Percentiles rank a stretch among this genome's conserved stretches.
Conservation (phyloP, 2,888 invertebrate species). For the Lagria hirta region DNA sequence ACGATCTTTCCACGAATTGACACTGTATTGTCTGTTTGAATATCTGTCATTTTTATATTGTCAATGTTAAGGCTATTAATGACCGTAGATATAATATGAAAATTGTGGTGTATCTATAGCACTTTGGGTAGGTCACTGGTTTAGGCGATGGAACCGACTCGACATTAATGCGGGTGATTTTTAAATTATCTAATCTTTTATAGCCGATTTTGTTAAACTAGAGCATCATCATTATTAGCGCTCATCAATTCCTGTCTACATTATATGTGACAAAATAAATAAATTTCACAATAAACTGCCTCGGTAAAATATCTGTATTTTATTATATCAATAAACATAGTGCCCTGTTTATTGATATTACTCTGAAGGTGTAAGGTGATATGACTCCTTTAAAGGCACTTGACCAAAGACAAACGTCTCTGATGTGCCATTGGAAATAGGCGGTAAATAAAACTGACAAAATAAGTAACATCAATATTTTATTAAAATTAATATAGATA, state of each 20-base stretch:
- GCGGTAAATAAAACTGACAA: too few species aligned
- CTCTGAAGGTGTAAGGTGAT: too few species aligned
- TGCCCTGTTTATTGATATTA: too few species aligned
- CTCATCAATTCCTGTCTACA: constrained; percentile 21
- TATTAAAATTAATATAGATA: too few species aligned
- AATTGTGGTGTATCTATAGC: constrained; percentile 25
- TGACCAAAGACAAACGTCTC: too few species aligned
- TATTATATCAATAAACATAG: too few species aligned
- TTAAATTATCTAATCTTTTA: constrained; percentile 13
- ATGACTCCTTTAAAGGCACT: too few species aligned
- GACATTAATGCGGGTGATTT: constrained; percentile 12
- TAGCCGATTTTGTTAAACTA: constrained; percentile 12
- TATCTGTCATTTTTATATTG: constrained; percentile 25
- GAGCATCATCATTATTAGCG: constrained; percentile 10
- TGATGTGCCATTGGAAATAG: too few species aligned
- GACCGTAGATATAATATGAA: constrained; percentile 18
- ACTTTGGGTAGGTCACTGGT: constrained; percentile 9
- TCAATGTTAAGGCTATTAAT: constrained; percentile 24
- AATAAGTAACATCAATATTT: too few species aligned
- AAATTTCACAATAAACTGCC: constrained; percentile 21
- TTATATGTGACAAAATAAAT: constrained; percentile 21
- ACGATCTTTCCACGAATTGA: constrained; percentile 3
- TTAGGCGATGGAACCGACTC: neutral
- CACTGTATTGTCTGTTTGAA: constrained; percentile 10
- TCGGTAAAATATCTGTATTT: too few species aligned